phyloP scores from a whole-genome alignment of 2,797 vertebrate genomes.

The Sebastes steindachneri region DNA sequence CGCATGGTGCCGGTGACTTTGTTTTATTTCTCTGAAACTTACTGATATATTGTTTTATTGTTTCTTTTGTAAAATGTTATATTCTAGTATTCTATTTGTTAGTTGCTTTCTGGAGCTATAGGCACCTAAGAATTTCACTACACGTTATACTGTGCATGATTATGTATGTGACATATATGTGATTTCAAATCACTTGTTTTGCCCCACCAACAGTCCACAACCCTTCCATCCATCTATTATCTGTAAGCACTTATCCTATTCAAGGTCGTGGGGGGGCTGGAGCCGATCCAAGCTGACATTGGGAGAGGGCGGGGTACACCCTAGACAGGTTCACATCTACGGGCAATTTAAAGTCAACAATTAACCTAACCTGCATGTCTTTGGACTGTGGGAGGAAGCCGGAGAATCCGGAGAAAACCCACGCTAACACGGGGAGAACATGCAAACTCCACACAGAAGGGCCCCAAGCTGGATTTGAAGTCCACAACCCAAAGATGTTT shows the following conservation, averaged over 20 bases:
- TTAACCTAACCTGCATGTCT: too few relatives aligned
- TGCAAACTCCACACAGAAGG: too few relatives aligned
- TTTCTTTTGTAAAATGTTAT: not conserved
- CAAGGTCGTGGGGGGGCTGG: too few relatives aligned
- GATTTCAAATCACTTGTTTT: not conserved
- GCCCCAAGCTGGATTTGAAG: too few relatives aligned
- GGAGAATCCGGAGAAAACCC: fast-evolving
- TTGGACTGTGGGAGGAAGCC: too few relatives aligned
- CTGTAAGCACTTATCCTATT: too few relatives aligned
- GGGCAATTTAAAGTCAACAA: too few relatives aligned
- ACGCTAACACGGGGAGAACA: too few relatives aligned
- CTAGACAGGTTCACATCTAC: too few relatives aligned
- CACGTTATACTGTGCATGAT: not conserved
- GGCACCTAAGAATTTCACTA: not conserved
- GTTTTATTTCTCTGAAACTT: not conserved
- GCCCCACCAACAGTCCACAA: not conserved
- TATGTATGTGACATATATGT: not conserved
- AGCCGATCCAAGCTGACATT: too few relatives aligned
- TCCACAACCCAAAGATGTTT: not conserved
- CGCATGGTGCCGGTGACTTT: not conserved
- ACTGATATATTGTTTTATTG: not conserved
- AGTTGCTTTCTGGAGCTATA: not conserved
- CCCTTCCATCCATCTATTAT: too few relatives aligned
- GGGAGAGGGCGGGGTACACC: too few relatives aligned
- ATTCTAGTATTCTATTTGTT: not conserved